These are phyloP conservation scores for Tetramorium bicarinatum DNA, from an alignment of 2,888 invertebrate species.

Conservation along the genomic window DNA sequence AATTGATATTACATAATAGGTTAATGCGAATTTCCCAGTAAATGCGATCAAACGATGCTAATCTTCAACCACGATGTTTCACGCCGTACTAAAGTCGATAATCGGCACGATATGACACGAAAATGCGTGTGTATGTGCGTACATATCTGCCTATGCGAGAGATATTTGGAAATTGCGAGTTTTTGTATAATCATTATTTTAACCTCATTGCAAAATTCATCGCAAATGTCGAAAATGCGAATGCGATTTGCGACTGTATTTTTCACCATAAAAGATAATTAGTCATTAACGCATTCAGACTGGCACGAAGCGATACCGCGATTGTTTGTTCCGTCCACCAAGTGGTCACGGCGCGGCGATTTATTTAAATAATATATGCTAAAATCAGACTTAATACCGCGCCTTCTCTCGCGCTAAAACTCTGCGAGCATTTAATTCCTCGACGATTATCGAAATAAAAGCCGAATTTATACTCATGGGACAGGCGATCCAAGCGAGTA, in stretches of 20 bases:
- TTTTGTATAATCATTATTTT: constrained; percentile 11
- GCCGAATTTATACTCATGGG: constrained; percentile 34
- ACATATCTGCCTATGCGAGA: background rate
- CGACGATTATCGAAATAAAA: constrained; percentile 55
- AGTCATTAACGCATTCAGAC: constrained; percentile 15
- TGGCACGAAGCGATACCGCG: constrained; percentile 1
- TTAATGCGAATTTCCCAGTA: constrained; percentile 7
- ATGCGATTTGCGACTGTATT: background rate
- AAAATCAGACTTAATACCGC: constrained; percentile 46
- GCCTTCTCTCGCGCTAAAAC: constrained; percentile 35
- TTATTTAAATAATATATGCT: constrained; percentile 43
- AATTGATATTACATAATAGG: background rate
- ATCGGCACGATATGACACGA: background rate
- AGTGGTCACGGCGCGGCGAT: background rate
- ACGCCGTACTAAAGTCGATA: constrained; percentile 4
- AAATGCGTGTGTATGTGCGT: background rate
- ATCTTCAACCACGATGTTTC: constrained; percentile 13
- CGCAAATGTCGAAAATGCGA: background rate
- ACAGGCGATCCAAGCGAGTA: constrained; percentile 10
- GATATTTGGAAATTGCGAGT: constrained; percentile 7
- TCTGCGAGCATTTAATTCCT: constrained; percentile 33
- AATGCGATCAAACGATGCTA: background rate
- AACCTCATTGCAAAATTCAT: constrained; percentile 25
- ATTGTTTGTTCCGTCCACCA: constrained; percentile 5
- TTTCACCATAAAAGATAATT: constrained; percentile 28